Conservation (phyloP, 2,113 vertebrate genomes). For the Passer montanus region DNA sequence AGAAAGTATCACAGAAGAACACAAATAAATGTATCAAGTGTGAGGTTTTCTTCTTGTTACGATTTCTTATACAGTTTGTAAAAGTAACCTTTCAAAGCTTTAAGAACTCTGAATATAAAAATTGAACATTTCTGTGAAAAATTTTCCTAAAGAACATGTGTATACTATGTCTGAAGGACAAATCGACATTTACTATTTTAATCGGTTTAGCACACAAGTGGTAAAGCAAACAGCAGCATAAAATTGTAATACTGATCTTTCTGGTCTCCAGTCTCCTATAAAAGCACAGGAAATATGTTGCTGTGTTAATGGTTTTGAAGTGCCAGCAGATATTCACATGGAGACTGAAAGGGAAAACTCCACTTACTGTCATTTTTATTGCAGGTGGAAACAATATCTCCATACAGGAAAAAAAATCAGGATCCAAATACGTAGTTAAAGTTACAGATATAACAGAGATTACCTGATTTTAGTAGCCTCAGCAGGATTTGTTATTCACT, state of each 20-base stretch:
- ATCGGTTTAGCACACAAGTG: neutral
- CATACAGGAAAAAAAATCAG: neutral
- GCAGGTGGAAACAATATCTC: neutral
- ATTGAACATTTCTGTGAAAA: neutral
- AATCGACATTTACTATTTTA: slow-evolving; percentile 42
- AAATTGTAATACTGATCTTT: slow-evolving; percentile 33
- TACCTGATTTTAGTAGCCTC: neutral
- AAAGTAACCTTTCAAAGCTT: neutral
- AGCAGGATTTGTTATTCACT: neutral
- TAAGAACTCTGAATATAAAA: neutral
- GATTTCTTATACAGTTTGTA: neutral
- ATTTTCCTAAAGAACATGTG: neutral
- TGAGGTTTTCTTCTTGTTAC: neutral
- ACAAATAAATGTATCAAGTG: neutral
- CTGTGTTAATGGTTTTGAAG: slow-evolving; percentile 16
- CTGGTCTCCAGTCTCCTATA: slow-evolving; percentile 25
- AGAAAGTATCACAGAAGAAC: neutral
- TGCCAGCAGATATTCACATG: neutral
- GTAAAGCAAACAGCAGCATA: slow-evolving; percentile 44
- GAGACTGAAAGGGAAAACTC: slow-evolving; percentile 6
- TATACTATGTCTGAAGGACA: slow-evolving; percentile 15
- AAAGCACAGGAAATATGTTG: slow-evolving; percentile 23
- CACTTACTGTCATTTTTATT: slow-evolving; percentile 36
- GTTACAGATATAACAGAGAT: neutral
- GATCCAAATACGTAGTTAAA: slow-evolving; percentile 24